These are phyloP conservation scores for Deroplatys truncata DNA, from an alignment of 2,888 invertebrate genomes.

Conservation along the genomic window DNA sequence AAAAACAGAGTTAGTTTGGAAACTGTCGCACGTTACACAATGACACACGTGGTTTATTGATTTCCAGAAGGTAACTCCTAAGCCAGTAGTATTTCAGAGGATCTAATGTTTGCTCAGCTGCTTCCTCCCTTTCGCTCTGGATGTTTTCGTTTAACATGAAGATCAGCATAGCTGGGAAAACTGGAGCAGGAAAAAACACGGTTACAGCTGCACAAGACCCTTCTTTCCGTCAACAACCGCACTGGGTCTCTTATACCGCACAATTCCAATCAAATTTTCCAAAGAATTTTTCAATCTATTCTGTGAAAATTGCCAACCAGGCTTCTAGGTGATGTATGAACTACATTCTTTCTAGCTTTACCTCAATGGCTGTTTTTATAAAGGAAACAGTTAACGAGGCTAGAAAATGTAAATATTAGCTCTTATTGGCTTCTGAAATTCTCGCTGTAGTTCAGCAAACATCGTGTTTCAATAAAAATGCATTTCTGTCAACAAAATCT, in stretches of 20 bases:
- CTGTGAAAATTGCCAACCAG: not conserved
- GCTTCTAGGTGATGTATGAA: not conserved
- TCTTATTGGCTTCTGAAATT: too few species aligned
- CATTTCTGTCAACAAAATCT: too few species aligned
- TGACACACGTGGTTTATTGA: not conserved
- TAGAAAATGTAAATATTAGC: too few species aligned
- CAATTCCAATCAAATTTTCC: not conserved
- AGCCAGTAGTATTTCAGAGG: not conserved
- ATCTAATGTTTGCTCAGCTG: not conserved
- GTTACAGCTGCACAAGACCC: not conserved
- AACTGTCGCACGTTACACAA: not conserved
- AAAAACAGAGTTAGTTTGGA: not conserved
- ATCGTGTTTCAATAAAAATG: too few species aligned
- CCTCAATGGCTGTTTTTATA: not conserved
- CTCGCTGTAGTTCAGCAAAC: too few species aligned
- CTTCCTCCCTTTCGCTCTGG: not conserved
- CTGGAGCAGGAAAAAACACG: not conserved
- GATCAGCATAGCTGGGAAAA: not conserved
- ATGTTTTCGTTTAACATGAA: not conserved
- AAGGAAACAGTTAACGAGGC: not conserved
- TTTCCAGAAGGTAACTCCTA: not conserved
- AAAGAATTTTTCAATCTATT: not conserved
- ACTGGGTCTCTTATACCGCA: not conserved
- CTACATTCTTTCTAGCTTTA: not conserved
- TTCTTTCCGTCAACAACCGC: not conserved